Evolutionary conservation across 2,113 vertebrate genomes (phyloP), one percentile per base, ranked within the genome.

Genomic region (Sinocyclocheilus maitianheensis): DNA sequence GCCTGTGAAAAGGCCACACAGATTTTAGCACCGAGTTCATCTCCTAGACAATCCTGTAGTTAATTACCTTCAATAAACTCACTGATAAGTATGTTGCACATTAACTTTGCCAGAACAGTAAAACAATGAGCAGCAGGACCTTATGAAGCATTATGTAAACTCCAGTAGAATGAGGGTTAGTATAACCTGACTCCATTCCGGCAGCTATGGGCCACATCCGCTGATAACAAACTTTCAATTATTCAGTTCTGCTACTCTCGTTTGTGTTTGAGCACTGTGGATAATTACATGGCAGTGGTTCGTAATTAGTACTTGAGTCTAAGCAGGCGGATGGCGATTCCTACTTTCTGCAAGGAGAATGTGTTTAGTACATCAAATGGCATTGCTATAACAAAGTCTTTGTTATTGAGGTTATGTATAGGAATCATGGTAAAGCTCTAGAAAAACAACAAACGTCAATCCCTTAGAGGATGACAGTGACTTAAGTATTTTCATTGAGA

Each of bases 11-110:
- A 74, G 34, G 67, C 81, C 77, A 69, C 75, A 63, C 51, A 58
- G 40, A 63, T 53, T 63, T 24, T 46, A 84, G 14, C 71, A 63
- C 26, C 10, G 6, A 84, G 62, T 9, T 37, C 16, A 53, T 81
- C 12, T 83, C 26, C 26, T 30, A 10, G 18, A 46, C 46, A 18
- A 67, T 24, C 51, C 40, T 40, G n/a, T 37, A 14, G 22, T 82
- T 84, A 77, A 58, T 77, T 67, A 72, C 60, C 48, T 76, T 78
- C 18, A 80, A 26, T 79, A 80, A 81, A 85, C 62, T 74, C 34
- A 80, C 63, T 55, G 63, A 84, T 58, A 30, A 74, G 72, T 43
- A 51, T 67, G 60, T 83, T 77, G 71, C 46, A 48, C 58, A 79
- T 78, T 81, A 75, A 67, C 83, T 53, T 46, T 53, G 20, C 11